Evolutionary conservation across 2,113 vertebrate species (phyloP).

Genomic region (Mirza zaza): DNA sequence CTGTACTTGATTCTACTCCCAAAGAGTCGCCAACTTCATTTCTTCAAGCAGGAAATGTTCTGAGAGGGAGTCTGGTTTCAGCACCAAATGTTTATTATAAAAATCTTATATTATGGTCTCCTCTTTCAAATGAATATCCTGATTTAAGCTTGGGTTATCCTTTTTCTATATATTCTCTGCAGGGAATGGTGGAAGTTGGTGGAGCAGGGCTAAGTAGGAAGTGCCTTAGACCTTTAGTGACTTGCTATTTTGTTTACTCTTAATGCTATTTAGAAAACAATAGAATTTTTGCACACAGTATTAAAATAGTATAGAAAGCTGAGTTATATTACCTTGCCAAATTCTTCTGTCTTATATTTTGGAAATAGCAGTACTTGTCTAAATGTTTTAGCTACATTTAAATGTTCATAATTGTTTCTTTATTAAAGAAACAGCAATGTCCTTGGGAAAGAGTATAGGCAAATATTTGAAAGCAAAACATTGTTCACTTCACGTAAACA

Average conservation of each 20-base stretch:
- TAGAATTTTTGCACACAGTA: not conserved
- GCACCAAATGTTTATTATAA: not conserved
- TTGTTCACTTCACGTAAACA: not conserved
- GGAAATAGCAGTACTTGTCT: not conserved
- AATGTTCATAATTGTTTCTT: constrained; percentile 35
- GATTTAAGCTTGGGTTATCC: not conserved
- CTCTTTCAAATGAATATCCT: not conserved
- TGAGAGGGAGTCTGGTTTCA: not conserved
- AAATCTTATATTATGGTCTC: not conserved
- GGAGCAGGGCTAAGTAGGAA: not conserved
- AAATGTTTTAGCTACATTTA: not conserved
- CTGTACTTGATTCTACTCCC: not conserved
- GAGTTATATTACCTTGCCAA: not conserved
- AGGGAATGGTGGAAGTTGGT: not conserved
- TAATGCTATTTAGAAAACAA: not conserved
- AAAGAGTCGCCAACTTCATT: not conserved
- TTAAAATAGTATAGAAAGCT: not conserved
- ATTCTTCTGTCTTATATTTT: constrained; percentile 4
- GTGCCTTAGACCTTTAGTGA: not conserved
- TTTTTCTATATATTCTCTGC: not conserved
- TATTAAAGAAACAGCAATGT: constrained; percentile 20
- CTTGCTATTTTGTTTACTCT: not conserved
- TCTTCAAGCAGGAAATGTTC: constrained; percentile 1
- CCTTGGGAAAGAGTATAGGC: not conserved
- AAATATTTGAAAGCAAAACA: not conserved